These are phyloP conservation scores for Stigmatopora nigra DNA, from an alignment of 2,113 vertebrate genomes.

Conservation along the genomic window DNA sequence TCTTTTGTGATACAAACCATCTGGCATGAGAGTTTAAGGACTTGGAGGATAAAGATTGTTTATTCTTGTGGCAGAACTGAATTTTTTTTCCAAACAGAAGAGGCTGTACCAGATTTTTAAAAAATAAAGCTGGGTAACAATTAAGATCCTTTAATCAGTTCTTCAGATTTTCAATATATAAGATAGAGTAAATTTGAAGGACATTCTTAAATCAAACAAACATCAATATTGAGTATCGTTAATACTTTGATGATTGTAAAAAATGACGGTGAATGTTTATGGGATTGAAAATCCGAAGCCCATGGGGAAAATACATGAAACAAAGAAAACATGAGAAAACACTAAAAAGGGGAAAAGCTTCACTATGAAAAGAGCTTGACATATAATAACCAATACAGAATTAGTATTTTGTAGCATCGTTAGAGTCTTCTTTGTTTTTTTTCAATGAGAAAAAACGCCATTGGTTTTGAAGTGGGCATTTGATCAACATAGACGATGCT, in stretches of 20 bases:
- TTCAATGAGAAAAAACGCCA: constrained; percentile 12
- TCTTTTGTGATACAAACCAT: background rate
- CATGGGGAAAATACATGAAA: constrained; percentile 42
- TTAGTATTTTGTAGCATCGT: background rate
- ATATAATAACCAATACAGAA: constrained; percentile 45
- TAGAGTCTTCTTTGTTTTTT: constrained; percentile 23
- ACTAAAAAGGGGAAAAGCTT: constrained; percentile 29
- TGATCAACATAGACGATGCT: too few relatives aligned
- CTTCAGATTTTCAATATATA: too few relatives aligned
- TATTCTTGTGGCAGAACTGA: background rate
- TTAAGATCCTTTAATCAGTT: too few relatives aligned
- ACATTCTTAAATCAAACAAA: background rate
- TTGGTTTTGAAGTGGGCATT: too few relatives aligned
- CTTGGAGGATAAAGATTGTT: background rate
- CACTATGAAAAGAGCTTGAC: constrained; percentile 26
- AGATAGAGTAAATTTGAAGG: background rate
- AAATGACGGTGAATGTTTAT: constrained; percentile 31
- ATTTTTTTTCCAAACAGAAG: background rate
- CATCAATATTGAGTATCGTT: background rate
- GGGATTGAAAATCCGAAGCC: constrained; percentile 28
- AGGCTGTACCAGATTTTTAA: too few relatives aligned
- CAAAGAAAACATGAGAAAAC: constrained; percentile 33
- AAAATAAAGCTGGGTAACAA: too few relatives aligned
- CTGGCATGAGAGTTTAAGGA: background rate
- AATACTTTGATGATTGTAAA: constrained; percentile 23